Evolutionary conservation across 1,140 invertebrate species (phyloP), one percentile per base, ranked within the genome.

Genomic region (Temnothorax longispinosus): DNA sequence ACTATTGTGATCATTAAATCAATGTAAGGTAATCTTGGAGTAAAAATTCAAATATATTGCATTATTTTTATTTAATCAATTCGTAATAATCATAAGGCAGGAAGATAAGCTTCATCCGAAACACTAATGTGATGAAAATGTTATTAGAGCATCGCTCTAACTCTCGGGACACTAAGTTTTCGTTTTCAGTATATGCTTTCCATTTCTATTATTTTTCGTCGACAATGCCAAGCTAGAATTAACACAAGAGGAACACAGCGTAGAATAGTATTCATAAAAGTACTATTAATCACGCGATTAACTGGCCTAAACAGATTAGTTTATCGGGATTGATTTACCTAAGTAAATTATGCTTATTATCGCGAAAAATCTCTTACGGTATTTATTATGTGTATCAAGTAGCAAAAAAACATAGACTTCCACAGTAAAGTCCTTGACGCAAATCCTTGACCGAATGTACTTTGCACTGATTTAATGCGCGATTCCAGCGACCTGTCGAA

Each of bases 341-440:
- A 47, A 44, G 1, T 60, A 13, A 84, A 74, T 74, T 60, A 74
- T 35, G n/a, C 8, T 35, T 35, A 80, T n/a, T 32, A 41, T 32
- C 15, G 67, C 38, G 50, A 32, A 74, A 27, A 50, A 50, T 47
- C 54, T 82, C 32, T 27, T 47, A 41, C 18, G n/a, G 72, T 50
- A 84, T 84, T 84, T 75, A 74, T 84, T 60, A n/a, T 60, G 41
- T 62, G 41, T 62, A 84, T n/a, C 47, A 69, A 82, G 80, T 84
- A 84, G 69, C 80, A 44, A 32, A 58, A 56, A 58, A 18, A 58
- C 62, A 38, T 60, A 74, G 72, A 82, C 18, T 74, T 74, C 15
- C 78, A 82, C 54, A 74, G 27, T 84, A 50, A 84, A 74, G 62
- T 84, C 69, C 54, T 84, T 84, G 27, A 75, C n/a, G 71, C 69